Conservation (phyloP, 2,888 invertebrate genomes). For the Coelogynopora nodosa region DNA sequence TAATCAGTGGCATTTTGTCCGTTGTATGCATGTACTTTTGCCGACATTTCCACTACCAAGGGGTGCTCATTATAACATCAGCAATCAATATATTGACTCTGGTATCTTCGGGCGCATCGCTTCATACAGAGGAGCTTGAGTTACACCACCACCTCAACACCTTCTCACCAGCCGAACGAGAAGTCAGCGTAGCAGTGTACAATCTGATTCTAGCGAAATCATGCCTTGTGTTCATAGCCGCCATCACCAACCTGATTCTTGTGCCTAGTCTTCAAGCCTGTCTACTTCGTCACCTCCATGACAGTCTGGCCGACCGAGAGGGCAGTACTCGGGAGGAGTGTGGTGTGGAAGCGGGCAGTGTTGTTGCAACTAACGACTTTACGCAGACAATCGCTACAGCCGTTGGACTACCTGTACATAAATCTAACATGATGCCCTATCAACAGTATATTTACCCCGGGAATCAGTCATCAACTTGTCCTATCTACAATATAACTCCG, state of each 20-base stretch:
- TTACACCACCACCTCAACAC: not conserved
- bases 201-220: not conserved
- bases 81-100: not conserved
- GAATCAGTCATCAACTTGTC: not conserved
- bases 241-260: not conserved
- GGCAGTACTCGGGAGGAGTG: not conserved
- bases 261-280: not conserved
- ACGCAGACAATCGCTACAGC: not conserved
- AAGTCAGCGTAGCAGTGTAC: not conserved
- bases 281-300: not conserved
- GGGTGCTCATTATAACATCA: not conserved
- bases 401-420: not conserved
- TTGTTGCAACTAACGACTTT: not conserved
- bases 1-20: not conserved
- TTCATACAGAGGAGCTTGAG: not conserved
- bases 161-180: not conserved
- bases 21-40: slow-evolving; percentile 17
- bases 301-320: not conserved
- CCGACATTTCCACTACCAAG: not conserved
- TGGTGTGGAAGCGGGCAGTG: not conserved
- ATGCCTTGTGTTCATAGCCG: not conserved
- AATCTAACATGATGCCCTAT: not conserved
- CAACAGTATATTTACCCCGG: not conserved
- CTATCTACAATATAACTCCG: not conserved
- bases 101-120: not conserved